A percentile compares a stretch with the other conserved stretches of the same genome.
phyloP scores from a whole-genome alignment of 2,888 invertebrate species.

The Lasioglossum vierecki region DNA sequence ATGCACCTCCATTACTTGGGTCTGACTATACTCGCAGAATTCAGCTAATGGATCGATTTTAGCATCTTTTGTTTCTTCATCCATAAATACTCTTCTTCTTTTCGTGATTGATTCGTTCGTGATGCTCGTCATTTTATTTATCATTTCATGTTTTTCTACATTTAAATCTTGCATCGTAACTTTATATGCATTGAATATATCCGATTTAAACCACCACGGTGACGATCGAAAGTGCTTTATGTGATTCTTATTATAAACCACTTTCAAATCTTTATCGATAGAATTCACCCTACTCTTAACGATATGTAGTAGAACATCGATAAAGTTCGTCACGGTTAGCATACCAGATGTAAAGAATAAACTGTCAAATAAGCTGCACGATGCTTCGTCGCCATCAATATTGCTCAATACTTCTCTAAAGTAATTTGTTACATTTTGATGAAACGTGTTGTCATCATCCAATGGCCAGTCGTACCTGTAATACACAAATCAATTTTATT shows the following conservation, averaged over 20 bases:
- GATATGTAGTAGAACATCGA: conserved; percentile 77
- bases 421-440: conserved; percentile 72
- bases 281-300: conserved; percentile 74
- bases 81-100: conserved; percentile 36
- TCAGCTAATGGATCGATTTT: conserved; percentile 52
- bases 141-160: conserved; percentile 10
- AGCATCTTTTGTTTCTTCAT: conserved; percentile 3
- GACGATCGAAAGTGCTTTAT: conserved; percentile 85
- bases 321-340: conserved; percentile 70
- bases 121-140: conserved; percentile 1
- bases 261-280: conserved; percentile 76
- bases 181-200: conserved; percentile 67
- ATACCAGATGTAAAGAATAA: conserved; percentile 70
- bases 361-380: conserved; percentile 73
- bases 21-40: conserved; percentile 62
- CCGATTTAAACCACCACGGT: conserved; percentile 87
- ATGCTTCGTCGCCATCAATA: conserved; percentile 62
- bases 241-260: conserved; percentile 86
- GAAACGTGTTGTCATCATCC: conserved; percentile 70
- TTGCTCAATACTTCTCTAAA: conserved; percentile 71
- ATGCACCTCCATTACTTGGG: conserved; percentile 58
- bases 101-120: conserved; percentile 34
- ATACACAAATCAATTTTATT: conserved; percentile 29
- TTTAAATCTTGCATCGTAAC: not conserved
- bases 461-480: conserved; percentile 79